Evolutionary conservation across 2,113 vertebrate species (phyloP), one percentile per base, ranked within the genome.

Genomic region (Spheniscus mendiculus): DNA sequence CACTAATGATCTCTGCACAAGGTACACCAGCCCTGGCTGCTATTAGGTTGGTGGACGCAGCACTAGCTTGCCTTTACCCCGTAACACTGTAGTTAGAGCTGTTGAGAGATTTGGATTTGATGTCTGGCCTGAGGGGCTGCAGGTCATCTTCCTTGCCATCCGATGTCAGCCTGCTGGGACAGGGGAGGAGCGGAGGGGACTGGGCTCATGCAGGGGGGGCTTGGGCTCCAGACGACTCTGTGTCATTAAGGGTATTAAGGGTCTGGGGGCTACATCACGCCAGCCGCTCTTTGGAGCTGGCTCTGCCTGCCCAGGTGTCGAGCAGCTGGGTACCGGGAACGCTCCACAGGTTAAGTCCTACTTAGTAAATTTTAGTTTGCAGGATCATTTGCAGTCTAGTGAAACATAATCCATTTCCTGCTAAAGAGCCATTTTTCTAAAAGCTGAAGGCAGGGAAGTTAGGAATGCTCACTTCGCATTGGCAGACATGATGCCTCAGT

Each of bases 271-370:
- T 25, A 8, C 47, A 16, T 56, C 16, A 20, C 15, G 2, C 47
- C 5, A 2, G 40, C 27, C 0, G 0, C 30, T 70, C 50, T 2
- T 0, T 30, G 47, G 53, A 80, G 25, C 29, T 53, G 50, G 36
- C 58, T 29, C 45, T 90, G 71, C 62, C 27, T 80, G 88, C 52
- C 63, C 69, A 47, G 15, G 9, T 73, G 26, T 61, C 5, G 4
- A 27, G 47, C 53, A 80, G n/a, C 44, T 34, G 27, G 11, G 7
- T 65, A 56, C 29, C 0, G 0, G 18, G 21, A 92, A 40, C 0
- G 1, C 40, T 53, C 45, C 81, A 36, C 3, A 5, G 52, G 14
- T 55, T 52, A 50, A 94, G 58, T 70, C 66, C 19, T 5, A 44
- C 52, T 91, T 71, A 65, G 56, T 78, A 76, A 94, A 86, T 72